Evolutionary conservation across 2,797 vertebrate genomes (phyloP).

Genomic region (Fratercula arctica): DNA sequence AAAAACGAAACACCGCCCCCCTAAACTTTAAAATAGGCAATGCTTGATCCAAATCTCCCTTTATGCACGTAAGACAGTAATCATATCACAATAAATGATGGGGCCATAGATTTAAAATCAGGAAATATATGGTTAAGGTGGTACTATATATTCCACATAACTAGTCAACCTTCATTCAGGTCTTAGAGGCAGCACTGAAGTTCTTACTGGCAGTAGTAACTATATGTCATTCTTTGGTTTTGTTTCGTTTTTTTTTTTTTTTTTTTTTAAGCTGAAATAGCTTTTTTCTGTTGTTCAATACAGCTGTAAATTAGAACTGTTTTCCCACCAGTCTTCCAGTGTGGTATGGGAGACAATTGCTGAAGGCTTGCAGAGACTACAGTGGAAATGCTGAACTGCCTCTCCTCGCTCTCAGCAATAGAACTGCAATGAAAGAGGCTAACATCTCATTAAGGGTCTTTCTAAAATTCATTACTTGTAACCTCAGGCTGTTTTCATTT

Average conservation of each 20-base stretch:
- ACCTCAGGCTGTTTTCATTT: background rate
- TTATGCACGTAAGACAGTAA: background rate
- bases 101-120: background rate
- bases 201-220: background rate
- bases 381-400: background rate
- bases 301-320: background rate
- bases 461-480: background rate
- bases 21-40: background rate
- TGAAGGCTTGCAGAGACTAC: background rate
- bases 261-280: background rate
- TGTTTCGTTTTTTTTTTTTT: accelerated
- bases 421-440: background rate
- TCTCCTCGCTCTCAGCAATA: background rate
- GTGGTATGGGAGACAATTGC: background rate
- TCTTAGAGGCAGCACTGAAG: background rate
- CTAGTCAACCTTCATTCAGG: background rate
- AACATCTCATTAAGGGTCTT: background rate
- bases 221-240: background rate
- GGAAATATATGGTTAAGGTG: background rate
- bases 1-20: background rate
- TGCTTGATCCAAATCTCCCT: background rate
- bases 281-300: background rate
- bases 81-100: background rate
- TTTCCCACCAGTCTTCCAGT: background rate
- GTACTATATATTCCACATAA: background rate